Base-by-base conservation (phyloP, 2,797 vertebrate genomes). In the Schizopygopsis pylzovi region DNA sequence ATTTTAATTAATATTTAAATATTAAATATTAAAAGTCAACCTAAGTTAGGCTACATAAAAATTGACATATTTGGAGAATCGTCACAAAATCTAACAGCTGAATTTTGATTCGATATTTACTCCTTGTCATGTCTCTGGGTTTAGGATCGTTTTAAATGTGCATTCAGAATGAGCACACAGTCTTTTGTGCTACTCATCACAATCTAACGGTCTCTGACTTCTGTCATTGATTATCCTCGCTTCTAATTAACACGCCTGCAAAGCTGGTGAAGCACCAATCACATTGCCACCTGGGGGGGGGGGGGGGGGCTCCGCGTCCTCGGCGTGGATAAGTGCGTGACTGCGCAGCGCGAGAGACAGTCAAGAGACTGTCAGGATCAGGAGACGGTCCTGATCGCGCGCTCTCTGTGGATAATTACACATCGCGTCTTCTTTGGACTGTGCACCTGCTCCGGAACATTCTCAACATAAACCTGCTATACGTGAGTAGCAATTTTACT, bases 241-340 rank as follows among this genome's bases (percentile, higher is more conserved):
- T 67, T 87, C 79, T 89, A 85, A 90, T 91, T 87, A 90, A 89
- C 82, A 84, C 76, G 87, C 63, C 71, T 75, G 78, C 45, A 87
- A 87, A 84, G 76, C 72, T 67, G 71, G 56, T 71, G 78, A 87
- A 59, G 65, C 83, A 88, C 89, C 87, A 90, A 91, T 89, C 85
- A 87, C 82, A 90, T 84, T 37, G 87, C 86, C 87, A 88, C 78
- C 83, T 86, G 83, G 68, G 88, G 81, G 76, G 88, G 81, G 28
- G 28, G 28, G 28, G 28, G 28, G 28, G 28, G 28, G 85, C 87
- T 90, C 90, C 84, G 83, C 71, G 86, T 84, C 91, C 88, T 88
- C 75, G 87, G 72, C 84, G 89, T 93, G 93, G 73, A 84, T 83
- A 94, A 95, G 93, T 93, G 94, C 90, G 43, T 45, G 43, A 45